These are phyloP conservation scores for Anser cygnoides DNA, from an alignment of 2,113 vertebrate genomes.

Conservation along the genomic window DNA sequence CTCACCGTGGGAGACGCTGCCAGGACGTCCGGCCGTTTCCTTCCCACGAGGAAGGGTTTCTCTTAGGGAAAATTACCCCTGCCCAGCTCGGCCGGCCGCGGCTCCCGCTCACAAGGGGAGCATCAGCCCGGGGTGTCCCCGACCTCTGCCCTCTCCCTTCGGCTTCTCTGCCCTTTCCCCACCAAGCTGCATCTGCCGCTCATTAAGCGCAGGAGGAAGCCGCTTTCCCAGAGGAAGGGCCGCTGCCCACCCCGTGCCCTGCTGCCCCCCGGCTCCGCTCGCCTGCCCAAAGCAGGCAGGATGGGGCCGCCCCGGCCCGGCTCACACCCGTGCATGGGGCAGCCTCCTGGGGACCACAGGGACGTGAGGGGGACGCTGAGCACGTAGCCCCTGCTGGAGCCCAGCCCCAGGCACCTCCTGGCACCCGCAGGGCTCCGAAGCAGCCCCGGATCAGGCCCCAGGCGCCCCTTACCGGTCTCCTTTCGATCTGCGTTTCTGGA, in stretches of 20 bases:
- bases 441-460: rapidly evolving
- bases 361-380: not conserved
- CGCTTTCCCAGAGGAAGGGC: constrained; percentile 22
- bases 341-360: too few relatives aligned
- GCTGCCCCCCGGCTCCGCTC: not conserved
- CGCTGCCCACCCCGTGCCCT: not conserved
- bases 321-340: too few relatives aligned
- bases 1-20: not conserved
- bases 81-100: not conserved
- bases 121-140: constrained; percentile 64
- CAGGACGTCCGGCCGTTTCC: not conserved
- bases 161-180: constrained; percentile 58
- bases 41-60: constrained; percentile 4
- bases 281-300: not conserved
- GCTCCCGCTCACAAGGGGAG: not conserved
- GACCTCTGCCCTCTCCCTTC: constrained; percentile 78
- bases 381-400: not conserved
- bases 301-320: not conserved
- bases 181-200: constrained; percentile 85
- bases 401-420: not conserved
- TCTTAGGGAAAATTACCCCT: not conserved
- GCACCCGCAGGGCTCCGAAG: not conserved
- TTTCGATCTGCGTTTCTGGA: constrained; percentile 92
- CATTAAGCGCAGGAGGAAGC: constrained; percentile 78
- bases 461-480: constrained; percentile 86